Conservation (phyloP, 2,113 vertebrate species). For the Serinus canaria region DNA sequence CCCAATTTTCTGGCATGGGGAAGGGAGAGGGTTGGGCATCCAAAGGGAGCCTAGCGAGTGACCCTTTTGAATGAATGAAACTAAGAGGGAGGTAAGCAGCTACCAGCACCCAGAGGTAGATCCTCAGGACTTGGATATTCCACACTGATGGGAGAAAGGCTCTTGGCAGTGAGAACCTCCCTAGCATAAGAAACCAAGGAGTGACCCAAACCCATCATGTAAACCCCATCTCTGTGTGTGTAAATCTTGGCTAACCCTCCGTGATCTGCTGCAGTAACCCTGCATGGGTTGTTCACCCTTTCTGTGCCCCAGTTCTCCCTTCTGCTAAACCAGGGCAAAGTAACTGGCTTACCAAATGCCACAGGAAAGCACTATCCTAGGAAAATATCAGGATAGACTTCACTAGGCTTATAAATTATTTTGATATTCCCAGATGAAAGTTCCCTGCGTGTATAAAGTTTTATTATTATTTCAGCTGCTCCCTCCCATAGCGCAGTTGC, state of each 20-base stretch:
- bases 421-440: constrained; percentile 39
- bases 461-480: constrained; percentile 59
- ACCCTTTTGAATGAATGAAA: not conserved
- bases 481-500: not conserved
- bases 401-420: constrained; percentile 32
- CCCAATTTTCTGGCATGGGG: not conserved
- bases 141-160: not conserved
- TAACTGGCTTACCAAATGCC: not conserved
- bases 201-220: fast-evolving
- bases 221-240: not conserved
- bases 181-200: not conserved
- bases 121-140: not conserved
- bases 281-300: not conserved
- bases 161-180: not conserved
- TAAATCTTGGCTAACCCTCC: not conserved
- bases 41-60: fast-evolving
- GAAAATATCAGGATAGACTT: constrained; percentile 19
- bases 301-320: not conserved
- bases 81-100: not conserved
- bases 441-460: not conserved
- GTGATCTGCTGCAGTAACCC: not conserved
- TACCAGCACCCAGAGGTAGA: not conserved
- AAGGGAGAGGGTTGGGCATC: not conserved
- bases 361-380: not conserved
- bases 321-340: not conserved